Evolutionary conservation across 2,797 vertebrate genomes (phyloP), one percentile per base, ranked within the genome.

Genomic region (Peromyscus aztecus): DNA sequence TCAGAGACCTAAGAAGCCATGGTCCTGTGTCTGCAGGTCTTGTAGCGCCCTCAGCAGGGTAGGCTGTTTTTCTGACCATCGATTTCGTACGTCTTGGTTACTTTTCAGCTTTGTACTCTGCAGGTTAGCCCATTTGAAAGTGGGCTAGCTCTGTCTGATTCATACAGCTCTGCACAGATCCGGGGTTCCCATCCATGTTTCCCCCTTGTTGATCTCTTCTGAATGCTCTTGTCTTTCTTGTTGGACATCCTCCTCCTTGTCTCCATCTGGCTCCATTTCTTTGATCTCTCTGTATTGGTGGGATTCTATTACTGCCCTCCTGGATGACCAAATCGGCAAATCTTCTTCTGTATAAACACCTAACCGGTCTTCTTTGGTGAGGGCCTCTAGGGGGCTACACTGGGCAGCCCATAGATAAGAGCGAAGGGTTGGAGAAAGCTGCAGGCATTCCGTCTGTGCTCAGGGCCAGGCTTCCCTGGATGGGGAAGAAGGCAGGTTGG

Each of bases 141-240:
- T 0, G 1, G n/a, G 71, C 46, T 65, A 3, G 17, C 81, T 97
- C 71, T 73, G 5, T 49, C 52, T 34, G 23, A 83, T 21, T 43
- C 4, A 3, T 0, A 0, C 21, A 57, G 29, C 63, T 6, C 19
- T 2, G 0, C 0, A 4, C 3, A 24, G 31, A 71, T 84, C 43
- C 37, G 46, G 61, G 21, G 13, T 16, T 85, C 69, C 57, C 11
- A 14, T 63, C 6, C 7, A 29, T 31, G 11, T 46, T 63, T 92
- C 34, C 10, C 92, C 31, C 17, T 90, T 24, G 40, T 1, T 17
- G 85, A 59, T 81, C 23, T 95, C 82, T 81, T 69, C 10, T 59
- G 61, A 11, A 6, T 3, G 2, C 63, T 88, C 75, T 95, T 84
- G 3, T 81, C 27, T 92, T 71, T 92, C 49, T 94, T 57, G n/a